phyloP scores from a whole-genome alignment of 2,888 invertebrate genomes.

The Apoda limacodes region DNA sequence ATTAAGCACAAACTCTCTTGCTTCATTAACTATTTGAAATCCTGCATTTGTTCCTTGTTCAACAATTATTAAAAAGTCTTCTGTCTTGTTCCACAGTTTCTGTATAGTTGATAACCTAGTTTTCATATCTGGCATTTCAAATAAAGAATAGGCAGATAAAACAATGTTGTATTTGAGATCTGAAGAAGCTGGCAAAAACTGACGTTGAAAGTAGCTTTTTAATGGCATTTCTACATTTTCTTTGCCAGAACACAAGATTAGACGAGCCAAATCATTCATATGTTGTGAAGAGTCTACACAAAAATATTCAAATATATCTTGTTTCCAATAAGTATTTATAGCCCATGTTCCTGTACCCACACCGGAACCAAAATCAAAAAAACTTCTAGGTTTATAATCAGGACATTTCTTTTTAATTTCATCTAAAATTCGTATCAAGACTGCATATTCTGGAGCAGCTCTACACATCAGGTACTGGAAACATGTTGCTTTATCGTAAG shows the following conservation, averaged over 20 bases:
- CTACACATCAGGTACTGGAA: conserved; percentile 79
- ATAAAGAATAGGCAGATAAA: conserved; percentile 81
- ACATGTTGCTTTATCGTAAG: conserved; percentile 74
- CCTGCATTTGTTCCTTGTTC: conserved; percentile 89
- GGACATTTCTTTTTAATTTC: conserved; percentile 77
- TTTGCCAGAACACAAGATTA: conserved; percentile 75
- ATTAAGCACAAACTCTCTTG: conserved; percentile 82
- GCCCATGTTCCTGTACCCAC: conserved; percentile 91
- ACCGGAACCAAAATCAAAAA: conserved; percentile 95
- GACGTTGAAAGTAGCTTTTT: conserved; percentile 78
- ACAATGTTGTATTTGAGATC: conserved; percentile 81
- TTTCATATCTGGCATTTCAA: conserved; percentile 79
- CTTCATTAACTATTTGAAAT: conserved; percentile 85
- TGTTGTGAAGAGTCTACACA: conserved; percentile 84
- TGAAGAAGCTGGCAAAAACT: conserved; percentile 80
- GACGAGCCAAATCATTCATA: conserved; percentile 86
- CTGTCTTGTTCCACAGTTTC: conserved; percentile 89
- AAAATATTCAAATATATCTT: conserved; percentile 82
- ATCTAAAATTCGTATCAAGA: conserved; percentile 75
- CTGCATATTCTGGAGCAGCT: conserved; percentile 81
- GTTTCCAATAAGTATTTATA: conserved; percentile 77
- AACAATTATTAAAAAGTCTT: conserved; percentile 82
- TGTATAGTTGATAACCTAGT: conserved; percentile 76
- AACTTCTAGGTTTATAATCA: conserved; percentile 78
- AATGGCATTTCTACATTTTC: conserved; percentile 70